These are phyloP conservation scores for Laothoe populi DNA, from an alignment of 2,888 invertebrate genomes.

Conservation along the genomic window DNA sequence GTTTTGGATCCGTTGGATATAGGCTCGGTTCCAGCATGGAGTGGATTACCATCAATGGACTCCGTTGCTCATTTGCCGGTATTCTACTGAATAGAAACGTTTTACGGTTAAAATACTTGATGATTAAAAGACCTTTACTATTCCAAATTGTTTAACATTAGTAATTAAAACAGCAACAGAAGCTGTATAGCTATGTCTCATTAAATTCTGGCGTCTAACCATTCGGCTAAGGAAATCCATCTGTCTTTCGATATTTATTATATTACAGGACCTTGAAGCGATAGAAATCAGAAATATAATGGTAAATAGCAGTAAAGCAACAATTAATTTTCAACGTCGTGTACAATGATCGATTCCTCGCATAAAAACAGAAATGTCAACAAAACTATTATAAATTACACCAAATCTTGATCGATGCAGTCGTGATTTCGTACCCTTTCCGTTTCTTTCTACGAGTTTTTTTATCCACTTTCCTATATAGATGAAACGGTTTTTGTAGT, in stretches of 20 bases:
- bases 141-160: too few species aligned
- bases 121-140: too few species aligned
- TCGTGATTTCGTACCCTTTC: conserved; percentile 26
- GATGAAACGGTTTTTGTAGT: conserved; percentile 70
- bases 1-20: too few species aligned
- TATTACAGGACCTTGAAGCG: background rate
- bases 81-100: too few species aligned
- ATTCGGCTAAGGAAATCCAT: background rate
- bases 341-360: conserved; percentile 12
- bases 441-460: conserved; percentile 22
- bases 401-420: conserved; percentile 23
- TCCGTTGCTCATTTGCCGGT: too few species aligned
- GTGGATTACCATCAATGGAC: too few species aligned
- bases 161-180: too few species aligned
- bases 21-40: too few species aligned
- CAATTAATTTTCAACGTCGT: background rate
- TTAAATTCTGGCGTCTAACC: background rate
- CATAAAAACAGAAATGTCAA: conserved; percentile 5
- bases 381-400: conserved; percentile 20
- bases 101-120: too few species aligned
- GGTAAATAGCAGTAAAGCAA: background rate
- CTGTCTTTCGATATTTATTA: background rate
- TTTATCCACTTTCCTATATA: conserved; percentile 63
- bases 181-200: background rate
- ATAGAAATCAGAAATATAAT: background rate